These are phyloP conservation scores for Drosophila mojavensis DNA, from an alignment of 1,140 invertebrate species.

Conservation along the genomic window DNA sequence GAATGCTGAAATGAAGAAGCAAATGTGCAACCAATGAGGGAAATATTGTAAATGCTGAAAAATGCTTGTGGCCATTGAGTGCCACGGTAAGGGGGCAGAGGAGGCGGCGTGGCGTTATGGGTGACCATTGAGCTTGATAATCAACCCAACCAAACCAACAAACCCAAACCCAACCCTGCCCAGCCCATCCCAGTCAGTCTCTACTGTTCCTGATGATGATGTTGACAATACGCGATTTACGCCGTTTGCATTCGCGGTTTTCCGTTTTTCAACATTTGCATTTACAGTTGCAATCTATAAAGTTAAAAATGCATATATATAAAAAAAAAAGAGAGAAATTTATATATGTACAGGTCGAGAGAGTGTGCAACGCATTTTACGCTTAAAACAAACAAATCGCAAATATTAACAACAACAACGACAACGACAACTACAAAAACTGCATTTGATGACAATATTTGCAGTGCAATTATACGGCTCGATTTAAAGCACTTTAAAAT, in stretches of 20 bases:
- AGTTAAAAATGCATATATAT: slow-evolving; percentile 10
- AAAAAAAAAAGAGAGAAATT: slow-evolving; percentile 3
- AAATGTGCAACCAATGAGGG: slow-evolving; percentile 67
- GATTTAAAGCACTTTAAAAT: slow-evolving; percentile 15
- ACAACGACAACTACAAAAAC: slow-evolving; percentile 10
- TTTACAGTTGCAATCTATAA: slow-evolving; percentile 57
- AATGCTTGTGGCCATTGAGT: slow-evolving; percentile 45
- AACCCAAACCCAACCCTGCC: background rate
- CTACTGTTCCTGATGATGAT: slow-evolving; percentile 40
- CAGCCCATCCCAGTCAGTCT: slow-evolving; percentile 21
- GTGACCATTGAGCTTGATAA: slow-evolving; percentile 13
- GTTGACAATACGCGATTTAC: slow-evolving; percentile 60
- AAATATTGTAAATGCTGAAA: slow-evolving; percentile 70
- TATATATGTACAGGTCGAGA: slow-evolving; percentile 21
- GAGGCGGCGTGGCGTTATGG: background rate
- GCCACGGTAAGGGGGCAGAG: too few species aligned
- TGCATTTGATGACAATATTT: slow-evolving; percentile 44
- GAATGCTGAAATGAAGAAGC: slow-evolving; percentile 33
- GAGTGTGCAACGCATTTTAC: slow-evolving; percentile 48
- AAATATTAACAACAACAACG: slow-evolving; percentile 6
- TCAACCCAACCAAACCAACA: background rate
- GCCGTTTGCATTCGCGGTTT: slow-evolving; percentile 27
- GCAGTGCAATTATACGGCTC: slow-evolving; percentile 20
- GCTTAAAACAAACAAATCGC: slow-evolving; percentile 69
- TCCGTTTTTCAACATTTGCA: slow-evolving; percentile 35